Percentiles rank a stretch among this genome's conserved stretches.
These are phyloP conservation scores for Accipiter cooperii DNA, from an alignment of 2,113 vertebrate species.

Conservation along the genomic window DNA sequence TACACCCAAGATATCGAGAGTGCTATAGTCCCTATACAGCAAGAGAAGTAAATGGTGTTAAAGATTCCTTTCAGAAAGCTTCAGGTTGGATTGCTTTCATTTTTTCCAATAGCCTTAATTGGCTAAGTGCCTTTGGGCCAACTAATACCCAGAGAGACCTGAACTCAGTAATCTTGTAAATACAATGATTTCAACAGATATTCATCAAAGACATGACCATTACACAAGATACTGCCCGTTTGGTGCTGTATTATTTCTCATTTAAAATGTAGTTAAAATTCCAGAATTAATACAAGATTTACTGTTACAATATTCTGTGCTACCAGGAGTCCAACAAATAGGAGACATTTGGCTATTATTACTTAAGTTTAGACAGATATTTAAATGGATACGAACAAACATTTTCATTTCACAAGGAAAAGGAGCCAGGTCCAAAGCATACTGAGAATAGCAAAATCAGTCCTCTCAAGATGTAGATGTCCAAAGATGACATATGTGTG, in stretches of 20 bases:
- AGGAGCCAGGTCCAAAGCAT: background rate
- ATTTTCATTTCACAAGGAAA: background rate
- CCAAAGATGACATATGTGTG: background rate
- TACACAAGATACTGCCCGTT: background rate
- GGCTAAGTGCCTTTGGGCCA: constrained; percentile 59
- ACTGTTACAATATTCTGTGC: background rate
- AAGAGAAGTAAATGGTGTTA: constrained; percentile 24
- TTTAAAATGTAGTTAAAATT: background rate
- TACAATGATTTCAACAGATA: constrained; percentile 57
- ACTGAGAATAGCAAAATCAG: background rate
- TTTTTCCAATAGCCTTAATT: constrained; percentile 54
- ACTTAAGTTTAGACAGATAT: background rate
- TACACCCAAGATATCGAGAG: background rate
- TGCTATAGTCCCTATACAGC: background rate
- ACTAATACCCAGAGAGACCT: constrained; percentile 41
- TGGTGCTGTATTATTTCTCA: background rate
- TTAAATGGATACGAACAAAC: background rate
- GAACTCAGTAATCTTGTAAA: constrained; percentile 59
- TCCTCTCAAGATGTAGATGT: background rate
- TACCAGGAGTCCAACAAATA: background rate
- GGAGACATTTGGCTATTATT: background rate
- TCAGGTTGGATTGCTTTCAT: constrained; percentile 31
- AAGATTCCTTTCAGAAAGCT: constrained; percentile 43
- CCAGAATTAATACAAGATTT: background rate
- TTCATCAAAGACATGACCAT: constrained; percentile 47